These are phyloP conservation scores for Scolopax bukidnonensis DNA, from an alignment of 2,797 vertebrate genomes.

Conservation along the genomic window DNA sequence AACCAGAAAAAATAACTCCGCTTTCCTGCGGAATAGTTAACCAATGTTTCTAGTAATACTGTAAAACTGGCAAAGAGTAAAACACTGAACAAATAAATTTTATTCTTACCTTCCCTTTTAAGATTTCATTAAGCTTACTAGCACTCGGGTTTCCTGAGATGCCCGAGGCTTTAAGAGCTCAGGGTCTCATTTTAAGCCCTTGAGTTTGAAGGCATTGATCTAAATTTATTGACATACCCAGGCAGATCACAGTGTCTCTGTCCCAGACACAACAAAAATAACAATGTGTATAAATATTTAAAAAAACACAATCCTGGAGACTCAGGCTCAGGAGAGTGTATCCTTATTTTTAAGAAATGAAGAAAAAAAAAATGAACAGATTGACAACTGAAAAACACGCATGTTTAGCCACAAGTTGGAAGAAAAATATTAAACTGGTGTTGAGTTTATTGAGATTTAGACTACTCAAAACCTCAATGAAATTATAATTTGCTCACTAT, in stretches of 20 bases:
- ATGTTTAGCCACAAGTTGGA: background rate
- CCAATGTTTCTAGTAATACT: background rate
- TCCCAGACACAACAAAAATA: background rate
- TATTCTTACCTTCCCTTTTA: background rate
- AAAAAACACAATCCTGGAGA: background rate
- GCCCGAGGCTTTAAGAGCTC: background rate
- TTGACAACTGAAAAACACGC: constrained; percentile 38
- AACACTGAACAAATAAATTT: background rate
- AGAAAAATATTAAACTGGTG: background rate
- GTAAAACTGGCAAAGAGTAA: background rate
- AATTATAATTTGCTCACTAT: constrained; percentile 53
- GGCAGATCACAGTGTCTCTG: background rate
- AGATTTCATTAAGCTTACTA: background rate
- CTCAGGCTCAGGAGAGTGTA: background rate
- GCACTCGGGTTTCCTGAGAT: background rate
- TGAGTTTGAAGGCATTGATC: background rate
- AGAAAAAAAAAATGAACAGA: constrained; percentile 40
- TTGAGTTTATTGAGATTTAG: constrained; percentile 62
- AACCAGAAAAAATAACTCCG: background rate
- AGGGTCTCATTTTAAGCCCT: background rate
- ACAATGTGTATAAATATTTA: background rate
- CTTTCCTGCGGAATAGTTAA: background rate
- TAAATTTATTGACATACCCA: background rate
- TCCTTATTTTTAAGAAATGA: constrained; percentile 44
- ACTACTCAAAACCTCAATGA: constrained; percentile 27